These are phyloP conservation scores for Calidris pygmaea DNA, from an alignment of 2,113 vertebrate genomes.

Conservation along the genomic window DNA sequence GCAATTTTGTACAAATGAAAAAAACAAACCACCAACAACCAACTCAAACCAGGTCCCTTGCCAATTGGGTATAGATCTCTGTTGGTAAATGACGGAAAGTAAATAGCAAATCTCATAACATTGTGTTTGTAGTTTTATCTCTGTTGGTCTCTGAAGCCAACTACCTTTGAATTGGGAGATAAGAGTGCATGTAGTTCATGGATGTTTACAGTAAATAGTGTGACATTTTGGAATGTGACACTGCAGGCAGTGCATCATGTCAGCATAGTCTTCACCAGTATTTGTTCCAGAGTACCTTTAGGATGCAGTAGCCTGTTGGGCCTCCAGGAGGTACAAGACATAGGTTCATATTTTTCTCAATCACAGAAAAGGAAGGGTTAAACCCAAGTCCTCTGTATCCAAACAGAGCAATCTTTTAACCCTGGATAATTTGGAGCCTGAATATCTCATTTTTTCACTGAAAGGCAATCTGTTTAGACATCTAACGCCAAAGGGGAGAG, in stretches of 20 bases:
- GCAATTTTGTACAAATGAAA: neutral
- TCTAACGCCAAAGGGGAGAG: neutral
- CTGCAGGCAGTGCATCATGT: neutral
- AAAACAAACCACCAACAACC: neutral
- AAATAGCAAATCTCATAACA: neutral
- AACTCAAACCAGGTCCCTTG: neutral
- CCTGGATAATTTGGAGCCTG: neutral
- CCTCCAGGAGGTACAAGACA: neutral
- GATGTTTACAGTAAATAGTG: constrained; percentile 17
- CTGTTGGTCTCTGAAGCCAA: neutral
- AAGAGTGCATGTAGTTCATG: constrained; percentile 18
- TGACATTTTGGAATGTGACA: neutral
- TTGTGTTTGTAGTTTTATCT: constrained; percentile 10
- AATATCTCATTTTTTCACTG: neutral
- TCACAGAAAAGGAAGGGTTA: neutral
- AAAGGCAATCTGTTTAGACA: neutral
- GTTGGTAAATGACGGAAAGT: constrained; percentile 8
- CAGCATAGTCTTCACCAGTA: neutral
- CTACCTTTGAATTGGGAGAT: constrained; percentile 24
- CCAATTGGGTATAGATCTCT: neutral
- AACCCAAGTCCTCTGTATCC: neutral
- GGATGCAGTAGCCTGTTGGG: neutral
- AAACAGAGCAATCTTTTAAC: neutral
- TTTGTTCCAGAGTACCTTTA: neutral
- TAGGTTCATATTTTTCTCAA: neutral